These are phyloP conservation scores for Sminthurinus aureus DNA, from an alignment of 2,888 invertebrate species.

Conservation along the genomic window DNA sequence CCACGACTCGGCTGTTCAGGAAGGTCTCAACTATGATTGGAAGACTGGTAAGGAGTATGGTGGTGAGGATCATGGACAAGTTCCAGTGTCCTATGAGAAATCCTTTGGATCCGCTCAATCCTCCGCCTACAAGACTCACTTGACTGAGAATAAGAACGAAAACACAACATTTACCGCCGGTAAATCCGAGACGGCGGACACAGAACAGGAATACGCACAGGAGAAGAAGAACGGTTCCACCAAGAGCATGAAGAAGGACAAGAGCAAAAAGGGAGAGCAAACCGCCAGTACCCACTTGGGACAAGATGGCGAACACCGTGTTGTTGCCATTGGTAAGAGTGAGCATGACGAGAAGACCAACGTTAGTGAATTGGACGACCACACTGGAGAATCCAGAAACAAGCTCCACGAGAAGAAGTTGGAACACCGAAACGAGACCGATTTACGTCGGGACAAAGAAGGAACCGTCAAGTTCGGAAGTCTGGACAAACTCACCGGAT, in stretches of 20 bases:
- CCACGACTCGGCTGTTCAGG: not conserved
- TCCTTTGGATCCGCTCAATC: not conserved
- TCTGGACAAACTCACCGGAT: not conserved
- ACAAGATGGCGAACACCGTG: not conserved
- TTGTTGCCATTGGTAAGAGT: not conserved
- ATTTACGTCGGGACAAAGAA: not conserved
- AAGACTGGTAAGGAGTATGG: not conserved
- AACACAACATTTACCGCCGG: not conserved
- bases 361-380: not conserved
- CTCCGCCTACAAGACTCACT: not conserved
- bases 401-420: constrained; percentile 11
- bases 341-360: constrained; percentile 13
- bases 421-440: not conserved
- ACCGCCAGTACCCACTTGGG: not conserved
- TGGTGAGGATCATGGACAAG: not conserved
- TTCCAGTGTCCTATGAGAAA: not conserved
- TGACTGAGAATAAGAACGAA: not conserved
- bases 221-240: not conserved
- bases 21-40: not conserved
- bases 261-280: not conserved
- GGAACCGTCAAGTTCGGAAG: not conserved
- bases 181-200: not conserved
- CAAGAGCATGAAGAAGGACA: constrained; percentile 13
- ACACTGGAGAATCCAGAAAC: not conserved
- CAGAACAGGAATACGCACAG: not conserved